A percentile compares a stretch with the other conserved stretches of the same genome.
phyloP scores from a whole-genome alignment of 1,140 invertebrate genomes.

The Trachymyrmex septentrionalis region DNA sequence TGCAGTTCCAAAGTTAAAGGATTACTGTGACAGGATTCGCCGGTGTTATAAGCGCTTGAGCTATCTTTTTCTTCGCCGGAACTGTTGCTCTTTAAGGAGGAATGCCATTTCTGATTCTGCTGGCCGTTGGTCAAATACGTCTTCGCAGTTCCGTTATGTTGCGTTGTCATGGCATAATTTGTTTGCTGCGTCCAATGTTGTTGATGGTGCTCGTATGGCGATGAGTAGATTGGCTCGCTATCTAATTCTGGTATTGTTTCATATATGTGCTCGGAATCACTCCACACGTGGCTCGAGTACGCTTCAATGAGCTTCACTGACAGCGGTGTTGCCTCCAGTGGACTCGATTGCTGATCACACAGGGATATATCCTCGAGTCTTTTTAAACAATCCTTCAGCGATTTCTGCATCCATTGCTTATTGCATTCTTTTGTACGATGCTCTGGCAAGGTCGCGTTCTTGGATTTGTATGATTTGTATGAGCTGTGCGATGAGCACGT shows the following conservation, averaged over 20 bases:
- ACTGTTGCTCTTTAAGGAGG: conserved; percentile 86
- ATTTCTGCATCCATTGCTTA: conserved; percentile 79
- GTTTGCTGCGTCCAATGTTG: conserved; percentile 72
- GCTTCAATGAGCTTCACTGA: conserved; percentile 79
- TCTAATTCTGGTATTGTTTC: conserved; percentile 90
- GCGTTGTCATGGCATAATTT: conserved; percentile 59
- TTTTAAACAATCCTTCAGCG: conserved; percentile 80
- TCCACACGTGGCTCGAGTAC: conserved; percentile 82
- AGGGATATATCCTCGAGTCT: conserved; percentile 80
- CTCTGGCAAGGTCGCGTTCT: conserved; percentile 71
- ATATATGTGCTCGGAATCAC: conserved; percentile 89
- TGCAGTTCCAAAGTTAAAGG: conserved; percentile 89
- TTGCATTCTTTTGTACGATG: conserved; percentile 65
- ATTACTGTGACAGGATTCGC: conserved; percentile 91
- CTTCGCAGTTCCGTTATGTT: conserved; percentile 49
- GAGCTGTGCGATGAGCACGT: conserved; percentile 77
- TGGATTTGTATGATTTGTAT: conserved; percentile 76
- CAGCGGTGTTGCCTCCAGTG: conserved; percentile 13
- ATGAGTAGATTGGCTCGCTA: conserved; percentile 90
- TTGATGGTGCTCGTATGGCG: conserved; percentile 88
- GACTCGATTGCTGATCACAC: conserved; percentile 69
- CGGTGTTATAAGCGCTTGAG: conserved; percentile 93
- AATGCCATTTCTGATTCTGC: conserved; percentile 82
- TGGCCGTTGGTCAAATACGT: conserved; percentile 23
- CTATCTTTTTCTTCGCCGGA: conserved; percentile 89